Conservation (phyloP, 2,113 vertebrate genomes). For the Stigmatopora nigra region DNA sequence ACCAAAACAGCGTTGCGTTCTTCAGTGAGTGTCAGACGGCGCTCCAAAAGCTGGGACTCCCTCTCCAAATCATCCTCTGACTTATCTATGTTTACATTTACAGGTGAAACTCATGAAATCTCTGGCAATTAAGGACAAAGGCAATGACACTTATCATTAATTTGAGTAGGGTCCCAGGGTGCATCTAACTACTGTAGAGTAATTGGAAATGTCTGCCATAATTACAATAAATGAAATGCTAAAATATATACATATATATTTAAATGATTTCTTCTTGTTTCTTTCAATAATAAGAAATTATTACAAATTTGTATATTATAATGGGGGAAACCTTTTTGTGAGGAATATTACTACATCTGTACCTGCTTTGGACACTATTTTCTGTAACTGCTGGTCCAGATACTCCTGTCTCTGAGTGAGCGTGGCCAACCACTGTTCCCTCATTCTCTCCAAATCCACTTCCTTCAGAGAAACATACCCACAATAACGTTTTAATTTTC, state of each 20-base stretch:
- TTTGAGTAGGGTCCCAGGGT: too few relatives aligned
- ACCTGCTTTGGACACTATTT: slow-evolving; percentile 79
- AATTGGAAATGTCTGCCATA: background rate
- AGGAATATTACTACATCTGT: background rate
- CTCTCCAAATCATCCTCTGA: slow-evolving; percentile 88
- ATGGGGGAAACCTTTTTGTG: background rate
- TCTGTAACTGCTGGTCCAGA: slow-evolving; percentile 89
- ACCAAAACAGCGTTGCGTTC: slow-evolving; percentile 95
- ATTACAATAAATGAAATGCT: too few relatives aligned
- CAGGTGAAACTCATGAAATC: background rate
- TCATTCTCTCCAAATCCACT: slow-evolving; percentile 84
- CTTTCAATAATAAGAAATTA: too few relatives aligned
- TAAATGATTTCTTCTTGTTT: background rate
- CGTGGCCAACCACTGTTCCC: slow-evolving; percentile 83
- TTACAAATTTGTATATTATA: background rate
- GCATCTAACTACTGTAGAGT: background rate
- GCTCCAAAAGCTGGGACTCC: slow-evolving; percentile 89
- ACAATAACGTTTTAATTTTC: background rate
- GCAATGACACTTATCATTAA: background rate
- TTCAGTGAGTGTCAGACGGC: slow-evolving; percentile 89
- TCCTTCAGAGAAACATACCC: slow-evolving; percentile 67
- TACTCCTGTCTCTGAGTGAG: slow-evolving; percentile 93
- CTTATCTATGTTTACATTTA: slow-evolving; percentile 74
- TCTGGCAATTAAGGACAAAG: background rate
- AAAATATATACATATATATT: too few relatives aligned